Evolutionary conservation across 2,113 vertebrate species (phyloP).

Genomic region (Aspidoscelis tigris): DNA sequence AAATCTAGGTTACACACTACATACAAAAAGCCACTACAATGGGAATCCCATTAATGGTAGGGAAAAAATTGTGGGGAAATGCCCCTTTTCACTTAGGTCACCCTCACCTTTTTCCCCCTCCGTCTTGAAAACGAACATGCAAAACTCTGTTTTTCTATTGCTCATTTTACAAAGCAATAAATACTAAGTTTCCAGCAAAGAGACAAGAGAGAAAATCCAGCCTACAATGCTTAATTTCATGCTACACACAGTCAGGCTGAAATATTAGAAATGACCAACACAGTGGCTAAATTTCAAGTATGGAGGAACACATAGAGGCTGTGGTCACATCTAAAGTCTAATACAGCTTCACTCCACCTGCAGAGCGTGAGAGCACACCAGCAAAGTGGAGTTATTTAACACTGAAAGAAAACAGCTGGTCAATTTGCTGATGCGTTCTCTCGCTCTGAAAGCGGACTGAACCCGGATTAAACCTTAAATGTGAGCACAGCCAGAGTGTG

Average conservation of each 20-base stretch:
- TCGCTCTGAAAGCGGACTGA: no score
- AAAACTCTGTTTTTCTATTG: constrained; percentile 27
- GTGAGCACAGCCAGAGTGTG: no score
- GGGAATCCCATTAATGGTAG: constrained; percentile 56
- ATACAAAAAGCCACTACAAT: constrained; percentile 60
- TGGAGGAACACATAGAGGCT: constrained; percentile 62
- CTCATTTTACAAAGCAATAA: constrained; percentile 72
- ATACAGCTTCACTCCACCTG: no score
- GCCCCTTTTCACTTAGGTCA: constrained; percentile 29
- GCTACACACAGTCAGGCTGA: constrained; percentile 57
- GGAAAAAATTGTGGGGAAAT: constrained; percentile 32
- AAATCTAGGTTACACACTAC: constrained; percentile 58
- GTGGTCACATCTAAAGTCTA: constrained; percentile 1
- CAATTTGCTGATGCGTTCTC: no score
- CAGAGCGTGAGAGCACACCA: no score
- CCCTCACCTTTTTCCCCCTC: background rate
- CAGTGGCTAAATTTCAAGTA: constrained; percentile 81
- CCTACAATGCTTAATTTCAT: constrained; percentile 45
- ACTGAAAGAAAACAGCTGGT: no score
- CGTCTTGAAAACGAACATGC: no score
- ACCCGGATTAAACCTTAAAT: no score
- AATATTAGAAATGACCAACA: constrained; percentile 55
- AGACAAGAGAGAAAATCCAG: background rate
- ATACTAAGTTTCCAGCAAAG: constrained; percentile 56
- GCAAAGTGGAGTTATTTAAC: no score